Evolutionary conservation across 2,797 vertebrate genomes (phyloP).

Genomic region (Corythornis leucogaster): DNA sequence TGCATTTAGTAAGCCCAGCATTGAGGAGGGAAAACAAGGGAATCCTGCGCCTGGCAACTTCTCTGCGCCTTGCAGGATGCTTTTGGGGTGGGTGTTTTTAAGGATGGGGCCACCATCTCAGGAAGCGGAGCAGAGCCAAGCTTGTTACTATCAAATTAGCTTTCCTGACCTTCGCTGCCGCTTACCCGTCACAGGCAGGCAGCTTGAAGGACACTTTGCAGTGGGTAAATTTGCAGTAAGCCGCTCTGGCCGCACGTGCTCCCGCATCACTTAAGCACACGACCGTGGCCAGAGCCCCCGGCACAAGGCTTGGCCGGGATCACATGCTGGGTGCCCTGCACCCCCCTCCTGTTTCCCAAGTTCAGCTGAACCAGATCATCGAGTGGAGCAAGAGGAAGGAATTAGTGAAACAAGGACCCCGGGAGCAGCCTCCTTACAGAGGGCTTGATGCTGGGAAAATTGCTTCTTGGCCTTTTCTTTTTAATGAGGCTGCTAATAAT

Average conservation of each 20-base stretch:
- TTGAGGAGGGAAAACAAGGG: conserved; percentile 19
- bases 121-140: not conserved
- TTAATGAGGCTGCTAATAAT: not conserved
- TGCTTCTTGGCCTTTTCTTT: conserved; percentile 1
- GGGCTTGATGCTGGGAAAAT: not conserved
- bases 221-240: conserved; percentile 32
- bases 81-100: conserved; percentile 2
- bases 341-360: not conserved
- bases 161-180: conserved; percentile 76
- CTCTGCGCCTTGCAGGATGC: not conserved
- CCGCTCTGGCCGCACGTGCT: conserved; percentile 14
- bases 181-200: conserved; percentile 47
- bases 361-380: not conserved
- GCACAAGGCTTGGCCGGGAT: not conserved
- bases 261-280: conserved; percentile 52
- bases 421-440: not conserved
- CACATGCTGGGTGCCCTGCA: not conserved
- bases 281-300: not conserved
- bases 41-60: not conserved
- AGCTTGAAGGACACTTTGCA: conserved; percentile 66
- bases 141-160: conserved; percentile 71
- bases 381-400: not conserved
- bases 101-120: not conserved
- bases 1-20: not conserved
- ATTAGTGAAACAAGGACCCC: not conserved